Evolutionary conservation across 2,888 invertebrate species (phyloP).

Genomic region (Phalera bucephala): DNA sequence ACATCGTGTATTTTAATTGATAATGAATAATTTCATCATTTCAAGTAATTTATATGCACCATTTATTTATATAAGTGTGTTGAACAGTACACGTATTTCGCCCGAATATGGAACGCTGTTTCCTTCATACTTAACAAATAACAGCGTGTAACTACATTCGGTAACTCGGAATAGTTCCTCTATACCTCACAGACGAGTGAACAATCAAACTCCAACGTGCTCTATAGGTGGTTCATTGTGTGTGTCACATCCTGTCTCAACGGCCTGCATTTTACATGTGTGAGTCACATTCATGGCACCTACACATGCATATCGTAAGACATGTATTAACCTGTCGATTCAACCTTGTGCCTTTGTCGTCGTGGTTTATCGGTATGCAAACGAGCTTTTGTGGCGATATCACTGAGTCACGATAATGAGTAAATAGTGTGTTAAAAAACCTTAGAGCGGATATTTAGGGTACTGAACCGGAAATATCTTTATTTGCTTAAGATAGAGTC

Average conservation of each 20-base stretch:
- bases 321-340: slow-evolving; percentile 75
- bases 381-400: slow-evolving; percentile 59
- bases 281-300: slow-evolving; percentile 26
- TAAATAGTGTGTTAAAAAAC: slow-evolving; percentile 12
- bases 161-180: slow-evolving; percentile 16
- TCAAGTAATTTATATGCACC: too few species aligned
- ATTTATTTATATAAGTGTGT: too few species aligned
- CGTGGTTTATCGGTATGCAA: slow-evolving; percentile 61
- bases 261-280: slow-evolving; percentile 20
- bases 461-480: slow-evolving; percentile 21
- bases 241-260: slow-evolving; percentile 45
- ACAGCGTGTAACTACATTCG: slow-evolving; percentile 13
- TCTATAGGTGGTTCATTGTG: slow-evolving; percentile 22
- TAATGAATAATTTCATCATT: too few species aligned
- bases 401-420: slow-evolving; percentile 48
- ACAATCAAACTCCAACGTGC: slow-evolving; percentile 32
- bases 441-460: slow-evolving; percentile 20
- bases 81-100: slow-evolving; percentile 2
- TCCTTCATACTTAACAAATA: slow-evolving; percentile 19
- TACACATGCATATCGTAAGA: slow-evolving; percentile 43
- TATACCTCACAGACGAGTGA: slow-evolving; percentile 33
- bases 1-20: too few species aligned
- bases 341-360: slow-evolving; percentile 66
- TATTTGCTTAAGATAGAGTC: slow-evolving; percentile 26
- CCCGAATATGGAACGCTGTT: slow-evolving; percentile 9